Conservation (phyloP, 2,888 invertebrate genomes). For the Xanthorhoe designata region DNA sequence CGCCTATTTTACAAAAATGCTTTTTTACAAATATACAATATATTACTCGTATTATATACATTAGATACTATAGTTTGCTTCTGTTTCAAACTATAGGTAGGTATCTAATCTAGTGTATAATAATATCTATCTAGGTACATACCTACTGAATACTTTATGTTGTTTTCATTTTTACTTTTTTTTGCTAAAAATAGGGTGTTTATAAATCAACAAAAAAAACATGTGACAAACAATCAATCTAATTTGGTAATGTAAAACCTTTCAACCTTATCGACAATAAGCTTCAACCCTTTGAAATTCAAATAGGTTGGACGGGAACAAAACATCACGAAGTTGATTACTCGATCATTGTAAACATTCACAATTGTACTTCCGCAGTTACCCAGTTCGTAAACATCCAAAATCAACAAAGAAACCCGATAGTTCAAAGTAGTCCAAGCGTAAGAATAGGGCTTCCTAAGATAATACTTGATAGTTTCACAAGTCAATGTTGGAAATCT, state of each 20-base stretch:
- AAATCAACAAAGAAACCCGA: slow-evolving; percentile 16
- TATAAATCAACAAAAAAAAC: not conserved
- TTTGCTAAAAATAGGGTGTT: not conserved
- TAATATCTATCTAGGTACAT: too few species aligned
- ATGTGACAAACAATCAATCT: not conserved
- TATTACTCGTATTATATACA: too few species aligned
- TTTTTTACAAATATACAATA: too few species aligned
- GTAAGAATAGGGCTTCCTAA: slow-evolving; percentile 1
- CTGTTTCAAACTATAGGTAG: too few species aligned
- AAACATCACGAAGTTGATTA: slow-evolving; percentile 22
- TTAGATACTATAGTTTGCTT: too few species aligned
- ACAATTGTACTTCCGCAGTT: slow-evolving; percentile 15
- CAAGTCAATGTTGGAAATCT: not conserved
- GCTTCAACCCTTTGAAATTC: slow-evolving; percentile 11
- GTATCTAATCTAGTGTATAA: too few species aligned
- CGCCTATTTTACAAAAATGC: too few species aligned
- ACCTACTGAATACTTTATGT: too few species aligned
- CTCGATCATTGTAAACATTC: slow-evolving; percentile 23
- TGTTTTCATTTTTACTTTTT: too few species aligned
- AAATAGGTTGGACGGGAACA: slow-evolving; percentile 11
- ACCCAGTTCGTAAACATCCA: slow-evolving; percentile 11
- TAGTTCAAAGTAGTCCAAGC: slow-evolving; percentile 4
- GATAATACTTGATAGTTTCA: not conserved
- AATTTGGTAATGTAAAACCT: not conserved
- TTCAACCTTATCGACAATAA: not conserved